These are phyloP conservation scores for Epirrita christyi DNA, from an alignment of 2,888 invertebrate species.

Conservation along the genomic window DNA sequence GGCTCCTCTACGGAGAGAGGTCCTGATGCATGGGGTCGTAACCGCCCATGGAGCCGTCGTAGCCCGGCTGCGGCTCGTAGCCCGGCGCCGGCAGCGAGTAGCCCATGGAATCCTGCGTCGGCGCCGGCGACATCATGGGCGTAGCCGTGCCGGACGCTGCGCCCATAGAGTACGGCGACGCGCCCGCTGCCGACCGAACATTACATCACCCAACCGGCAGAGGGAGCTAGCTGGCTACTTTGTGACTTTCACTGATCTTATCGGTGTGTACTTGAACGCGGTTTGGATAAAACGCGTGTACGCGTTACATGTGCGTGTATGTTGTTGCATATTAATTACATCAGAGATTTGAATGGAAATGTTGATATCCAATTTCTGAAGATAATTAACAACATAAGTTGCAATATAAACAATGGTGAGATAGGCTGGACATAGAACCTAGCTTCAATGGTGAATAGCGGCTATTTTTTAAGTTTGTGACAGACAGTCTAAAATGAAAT, in stretches of 20 bases:
- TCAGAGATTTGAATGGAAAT: too few species aligned
- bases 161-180: slow-evolving; percentile 94
- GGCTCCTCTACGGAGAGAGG: slow-evolving; percentile 83
- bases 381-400: too few species aligned
- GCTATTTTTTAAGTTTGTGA: too few species aligned
- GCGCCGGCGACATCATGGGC: slow-evolving; percentile 98
- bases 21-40: slow-evolving; percentile 97
- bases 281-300: too few species aligned
- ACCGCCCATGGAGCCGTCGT: slow-evolving; percentile 95
- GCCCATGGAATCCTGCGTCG: slow-evolving; percentile 96
- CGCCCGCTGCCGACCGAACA: slow-evolving; percentile 85
- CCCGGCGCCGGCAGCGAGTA: slow-evolving; percentile 97
- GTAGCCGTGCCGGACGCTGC: slow-evolving; percentile 95
- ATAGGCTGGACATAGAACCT: too few species aligned
- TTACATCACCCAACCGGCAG: slow-evolving; percentile 14
- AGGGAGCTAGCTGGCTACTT: neutral
- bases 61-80: slow-evolving; percentile 94
- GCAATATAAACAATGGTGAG: too few species aligned
- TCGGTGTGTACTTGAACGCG: neutral
- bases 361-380: too few species aligned
- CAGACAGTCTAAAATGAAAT: too few species aligned
- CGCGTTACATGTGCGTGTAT: too few species aligned
- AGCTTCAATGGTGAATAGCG: too few species aligned
- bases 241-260: slow-evolving; percentile 23
- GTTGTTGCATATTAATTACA: too few species aligned